Base-by-base conservation (phyloP, 2,888 invertebrate genomes). In the Sinhomidia bicolor region DNA sequence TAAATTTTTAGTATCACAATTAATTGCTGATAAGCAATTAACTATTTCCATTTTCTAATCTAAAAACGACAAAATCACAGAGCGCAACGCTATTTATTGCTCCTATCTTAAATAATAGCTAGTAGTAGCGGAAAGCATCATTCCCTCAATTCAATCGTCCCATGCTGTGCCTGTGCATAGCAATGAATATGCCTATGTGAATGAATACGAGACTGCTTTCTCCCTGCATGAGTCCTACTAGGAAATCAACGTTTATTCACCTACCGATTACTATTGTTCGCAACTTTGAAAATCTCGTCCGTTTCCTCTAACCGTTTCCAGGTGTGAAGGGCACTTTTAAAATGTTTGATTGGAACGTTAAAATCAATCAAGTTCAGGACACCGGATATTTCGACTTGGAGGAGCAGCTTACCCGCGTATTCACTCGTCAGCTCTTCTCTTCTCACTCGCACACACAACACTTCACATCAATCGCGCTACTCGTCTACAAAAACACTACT, bases 401-500 rank as follows among this genome's bases (percentile, higher is more conserved):
- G 47, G 14, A 36, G 12, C 3, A 54, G 57, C 54, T 17, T 23
- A 84, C 74, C 78, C 85, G 85, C 85, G 85, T 85, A 85, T 85
- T 85, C 85, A 85, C 78, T 85, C 85, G 78, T 41, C 36, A 71
- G 44, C 12, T 17, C 71, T n/a, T n/a, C n/a, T n/a, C n/a, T n/a
- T 26, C 62, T 12, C 26, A 62, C 60, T 9, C 4, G 4, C 41
- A 41, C 41, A 41, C 41, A 41, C 41, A 41, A 41, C 41, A 41
- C 6, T 6, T 6, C 41, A 41, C 9, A 4, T 41, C 41, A 9
- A 4, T 78, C 85, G 78, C 85, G 78, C 85, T 85, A 51, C 29
- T 44, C 78, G 17, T 60, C 41, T 44, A 85, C 76, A 85, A 85
- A 85, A 85, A 85, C 85, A 85, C 71, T 41, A 83, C 83, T 83